Percentiles rank a stretch among this genome's conserved stretches.
Evolutionary conservation across 2,113 vertebrate species (phyloP).

Genomic region (Mellivora capensis): DNA sequence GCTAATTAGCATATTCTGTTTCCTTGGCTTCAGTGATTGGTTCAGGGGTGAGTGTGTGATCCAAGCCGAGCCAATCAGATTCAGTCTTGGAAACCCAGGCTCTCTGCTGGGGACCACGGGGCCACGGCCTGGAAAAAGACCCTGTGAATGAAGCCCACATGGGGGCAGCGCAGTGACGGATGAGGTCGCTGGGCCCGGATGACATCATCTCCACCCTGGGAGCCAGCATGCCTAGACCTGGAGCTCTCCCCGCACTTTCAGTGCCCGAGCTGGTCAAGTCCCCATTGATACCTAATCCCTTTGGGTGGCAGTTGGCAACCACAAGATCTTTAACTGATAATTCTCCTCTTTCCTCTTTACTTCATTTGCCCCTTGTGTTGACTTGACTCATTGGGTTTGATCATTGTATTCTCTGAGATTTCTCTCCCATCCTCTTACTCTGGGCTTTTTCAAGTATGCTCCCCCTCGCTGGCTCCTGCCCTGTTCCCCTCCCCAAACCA

Average conservation of each 20-base stretch:
- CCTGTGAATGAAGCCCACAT: background rate
- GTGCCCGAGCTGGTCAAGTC: background rate
- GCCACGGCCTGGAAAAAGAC: background rate
- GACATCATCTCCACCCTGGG: background rate
- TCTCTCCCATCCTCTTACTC: background rate
- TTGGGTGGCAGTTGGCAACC: background rate
- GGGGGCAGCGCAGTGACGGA: background rate
- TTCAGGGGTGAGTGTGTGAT: background rate
- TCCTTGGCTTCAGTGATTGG: background rate
- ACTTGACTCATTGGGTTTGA: background rate
- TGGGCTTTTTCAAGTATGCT: background rate
- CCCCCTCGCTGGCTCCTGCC: background rate
- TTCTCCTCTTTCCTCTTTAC: background rate
- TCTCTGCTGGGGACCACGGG: background rate
- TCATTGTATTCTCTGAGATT: background rate
- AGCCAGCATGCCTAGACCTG: background rate
- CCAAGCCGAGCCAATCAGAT: background rate
- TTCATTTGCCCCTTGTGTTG: background rate
- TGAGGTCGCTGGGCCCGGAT: background rate
- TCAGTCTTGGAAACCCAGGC: background rate
- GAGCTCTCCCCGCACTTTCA: background rate
- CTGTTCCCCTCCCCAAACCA: background rate
- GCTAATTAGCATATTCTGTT: background rate
- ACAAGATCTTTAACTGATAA: background rate
- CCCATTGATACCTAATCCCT: background rate